These are phyloP conservation scores for Himalopsyche tibetana DNA, from an alignment of 2,888 invertebrate genomes.

Conservation along the genomic window DNA sequence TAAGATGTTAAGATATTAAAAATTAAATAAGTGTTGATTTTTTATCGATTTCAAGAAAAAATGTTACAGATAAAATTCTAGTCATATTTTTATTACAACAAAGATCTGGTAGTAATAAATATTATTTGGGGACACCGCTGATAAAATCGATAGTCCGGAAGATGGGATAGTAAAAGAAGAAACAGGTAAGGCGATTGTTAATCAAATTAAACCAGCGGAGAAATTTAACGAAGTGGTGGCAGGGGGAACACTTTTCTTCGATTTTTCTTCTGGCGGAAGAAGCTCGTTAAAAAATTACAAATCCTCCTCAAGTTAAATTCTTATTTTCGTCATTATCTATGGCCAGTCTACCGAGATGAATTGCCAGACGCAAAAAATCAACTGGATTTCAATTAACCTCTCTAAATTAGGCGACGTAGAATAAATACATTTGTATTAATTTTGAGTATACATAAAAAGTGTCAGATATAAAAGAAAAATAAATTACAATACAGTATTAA, in stretches of 20 bases:
- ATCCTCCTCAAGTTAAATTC: conserved; percentile 44
- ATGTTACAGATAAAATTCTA: too few relatives aligned
- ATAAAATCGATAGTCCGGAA: background rate
- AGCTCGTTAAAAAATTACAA: conserved; percentile 58
- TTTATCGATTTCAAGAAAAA: too few relatives aligned
- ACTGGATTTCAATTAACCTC: conserved; percentile 50
- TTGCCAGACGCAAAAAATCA: conserved; percentile 56
- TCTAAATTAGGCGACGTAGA: conserved; percentile 8
- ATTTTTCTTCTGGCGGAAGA: conserved; percentile 26
- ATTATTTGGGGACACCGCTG: background rate
- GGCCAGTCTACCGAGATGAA: conserved; percentile 47
- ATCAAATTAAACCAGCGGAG: conserved; percentile 50
- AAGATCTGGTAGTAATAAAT: background rate
- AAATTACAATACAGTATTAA: too few relatives aligned
- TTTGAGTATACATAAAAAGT: background rate
- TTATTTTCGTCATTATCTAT: conserved; percentile 56
- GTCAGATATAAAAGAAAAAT: too few relatives aligned
- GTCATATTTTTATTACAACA: too few relatives aligned
- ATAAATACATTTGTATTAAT: conserved; percentile 44
- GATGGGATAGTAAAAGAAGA: background rate
- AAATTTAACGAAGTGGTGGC: conserved; percentile 51
- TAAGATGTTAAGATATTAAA: too few relatives aligned
- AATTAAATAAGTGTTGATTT: too few relatives aligned
- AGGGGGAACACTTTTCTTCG: background rate
- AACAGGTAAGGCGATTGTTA: conserved; percentile 41